Evolutionary conservation across 2,888 invertebrate genomes (phyloP), one percentile per base, ranked within the genome.

Genomic region (Phortica okadai): DNA sequence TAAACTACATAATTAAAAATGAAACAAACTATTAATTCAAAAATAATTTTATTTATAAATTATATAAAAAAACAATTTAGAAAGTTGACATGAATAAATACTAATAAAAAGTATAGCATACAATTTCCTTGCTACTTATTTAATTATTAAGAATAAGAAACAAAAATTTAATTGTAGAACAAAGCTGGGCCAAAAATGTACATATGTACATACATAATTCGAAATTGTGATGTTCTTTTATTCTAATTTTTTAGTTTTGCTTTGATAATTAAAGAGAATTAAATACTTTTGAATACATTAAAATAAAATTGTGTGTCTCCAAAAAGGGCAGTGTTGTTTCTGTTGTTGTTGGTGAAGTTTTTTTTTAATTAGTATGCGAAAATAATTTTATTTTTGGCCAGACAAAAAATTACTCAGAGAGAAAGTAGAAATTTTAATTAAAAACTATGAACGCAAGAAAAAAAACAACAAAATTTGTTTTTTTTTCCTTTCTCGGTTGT

Each of bases 261-360:
- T 59, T 42, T 11, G 16, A 62, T 25, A 33, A 5, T 11, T 6
- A 59, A 59, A 45, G 16, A 42, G 16, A 74, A 62, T 33, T 75
- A 14, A 74, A 59, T n/a, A n/a, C n/a, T n/a, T n/a, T n/a, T n/a
- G 76, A 73, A 76, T 76, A 72, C 66, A 56, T 56, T 74, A 75
- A 80, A 56, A 74, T 66, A 59, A 58, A 82, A 79, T 78, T 76
- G 64, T 78, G 80, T 83, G 82, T 79, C 75, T 82, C 73, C 77
- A 81, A 82, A 82, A 84, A 83, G 85, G 85, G 85, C 85, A 85
- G 85, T 85, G 85, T 85, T 84, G 76, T 81, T 82, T 74, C 78
- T 82, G 77, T 78, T 81, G 25, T 82, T 76, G 21, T 21, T 21
- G 21, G 21, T 21, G 21, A 21, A 21, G 21, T 70, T 56, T 73